These are phyloP conservation scores for Stomatorhinus walkeri DNA, from an alignment of 2,797 vertebrate species.

Conservation along the genomic window DNA sequence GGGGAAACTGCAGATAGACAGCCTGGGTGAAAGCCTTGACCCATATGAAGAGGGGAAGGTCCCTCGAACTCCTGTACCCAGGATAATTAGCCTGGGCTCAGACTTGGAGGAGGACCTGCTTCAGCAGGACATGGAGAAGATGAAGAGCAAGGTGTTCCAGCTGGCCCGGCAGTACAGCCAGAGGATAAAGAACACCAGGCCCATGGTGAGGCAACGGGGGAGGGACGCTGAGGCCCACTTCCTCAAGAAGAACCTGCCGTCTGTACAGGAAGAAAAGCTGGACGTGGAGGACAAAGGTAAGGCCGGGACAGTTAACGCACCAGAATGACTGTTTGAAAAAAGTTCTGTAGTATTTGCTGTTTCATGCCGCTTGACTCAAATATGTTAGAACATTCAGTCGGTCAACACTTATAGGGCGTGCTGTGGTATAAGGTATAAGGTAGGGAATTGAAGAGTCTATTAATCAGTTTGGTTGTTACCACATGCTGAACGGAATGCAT, in stretches of 20 bases:
- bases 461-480: neutral
- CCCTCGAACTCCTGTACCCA: constrained; percentile 45
- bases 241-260: constrained; percentile 41
- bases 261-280: constrained; percentile 55
- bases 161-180: constrained; percentile 92
- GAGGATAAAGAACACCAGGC: constrained; percentile 77
- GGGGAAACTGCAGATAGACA: constrained; percentile 36
- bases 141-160: constrained; percentile 86
- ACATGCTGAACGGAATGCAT: neutral
- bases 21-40: constrained; percentile 28
- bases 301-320: neutral
- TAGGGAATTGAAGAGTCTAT: neutral
- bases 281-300: constrained; percentile 53
- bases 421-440: neutral
- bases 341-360: neutral
- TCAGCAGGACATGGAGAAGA: constrained; percentile 66
- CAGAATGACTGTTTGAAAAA: neutral
- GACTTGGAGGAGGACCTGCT: constrained; percentile 59
- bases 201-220: constrained; percentile 43
- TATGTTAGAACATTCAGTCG: neutral
- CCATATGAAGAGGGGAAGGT: constrained; percentile 35
- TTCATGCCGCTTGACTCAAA: neutral
- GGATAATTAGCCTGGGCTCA: constrained; percentile 48
- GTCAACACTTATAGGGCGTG: neutral
- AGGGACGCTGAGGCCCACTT: constrained; percentile 43